Percentiles rank a stretch among this genome's conserved stretches.
phyloP scores from a whole-genome alignment of 2,113 vertebrate genomes.

The Daphoenositta chrysoptera region DNA sequence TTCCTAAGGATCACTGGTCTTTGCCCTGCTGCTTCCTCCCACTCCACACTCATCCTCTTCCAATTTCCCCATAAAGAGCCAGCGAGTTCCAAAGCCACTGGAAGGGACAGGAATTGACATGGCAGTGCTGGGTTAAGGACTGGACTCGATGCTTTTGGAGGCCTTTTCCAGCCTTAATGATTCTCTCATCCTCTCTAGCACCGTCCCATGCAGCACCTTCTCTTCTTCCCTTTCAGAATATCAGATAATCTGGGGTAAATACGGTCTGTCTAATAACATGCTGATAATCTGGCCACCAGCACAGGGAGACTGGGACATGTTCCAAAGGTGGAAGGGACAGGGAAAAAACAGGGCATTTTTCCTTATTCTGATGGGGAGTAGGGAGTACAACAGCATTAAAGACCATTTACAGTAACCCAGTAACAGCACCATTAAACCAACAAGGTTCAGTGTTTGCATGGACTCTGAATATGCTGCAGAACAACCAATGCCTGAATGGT shows the following conservation, averaged over 20 bases:
- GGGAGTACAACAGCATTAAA: background rate
- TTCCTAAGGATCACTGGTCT: background rate
- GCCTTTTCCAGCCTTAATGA: background rate
- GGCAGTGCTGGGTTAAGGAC: background rate
- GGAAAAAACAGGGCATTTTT: background rate
- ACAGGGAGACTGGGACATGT: background rate
- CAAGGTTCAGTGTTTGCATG: background rate
- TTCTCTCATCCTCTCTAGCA: background rate
- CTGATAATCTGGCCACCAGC: background rate
- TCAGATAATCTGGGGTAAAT: background rate
- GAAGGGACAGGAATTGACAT: background rate
- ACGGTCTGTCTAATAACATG: background rate
- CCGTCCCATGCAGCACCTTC: accelerated
- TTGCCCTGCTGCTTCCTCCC: background rate
- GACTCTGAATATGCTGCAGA: background rate
- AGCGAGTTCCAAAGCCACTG: background rate
- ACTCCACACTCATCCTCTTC: background rate
- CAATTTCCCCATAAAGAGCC: background rate
- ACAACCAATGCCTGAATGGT: background rate
- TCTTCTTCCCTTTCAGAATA: background rate
- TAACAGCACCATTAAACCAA: background rate
- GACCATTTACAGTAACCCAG: background rate
- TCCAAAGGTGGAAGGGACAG: background rate
- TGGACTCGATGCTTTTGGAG: background rate
- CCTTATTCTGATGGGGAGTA: background rate